Base-by-base conservation (phyloP, 2,113 vertebrate genomes). In the Rhinichthys klamathensis region DNA sequence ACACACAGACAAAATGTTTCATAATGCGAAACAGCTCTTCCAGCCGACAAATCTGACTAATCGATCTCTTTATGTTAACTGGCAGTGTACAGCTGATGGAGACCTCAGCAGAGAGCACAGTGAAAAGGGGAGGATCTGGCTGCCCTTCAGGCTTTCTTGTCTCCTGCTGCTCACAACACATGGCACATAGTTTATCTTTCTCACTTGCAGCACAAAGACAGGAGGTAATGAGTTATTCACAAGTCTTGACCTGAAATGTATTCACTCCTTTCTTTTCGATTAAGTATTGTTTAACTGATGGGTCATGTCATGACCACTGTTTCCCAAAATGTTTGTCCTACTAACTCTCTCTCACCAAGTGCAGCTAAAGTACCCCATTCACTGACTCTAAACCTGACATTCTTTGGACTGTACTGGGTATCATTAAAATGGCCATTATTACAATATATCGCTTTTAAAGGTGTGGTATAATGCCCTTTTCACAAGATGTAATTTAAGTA, bases 91-190 rank as follows among this genome's bases (percentile, higher is more conserved):
- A 73, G 38, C 13, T 56, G 51, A 70, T 21, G 80, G 7, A 23
- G 25, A 1, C 21, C 58, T 49, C 49, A 58, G 46, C 49, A 70
- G 73, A 69, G 27, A 69, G 61, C 38, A 56, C 30, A 21, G 21
- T 65, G 7, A 58, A 35, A 27, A 38, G 51, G 79, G 70, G 16
- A 51, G 65, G 51, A 82, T n/a, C 63, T 72, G 87, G 78, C 72
- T n/a, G 44, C 38, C 60, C 51, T 61, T 85, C 61, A 46, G 13
- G 49, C 6, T 51, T 51, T 51, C 46, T 63, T 82, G 44, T 65
- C 56, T 65, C 87, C 80, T 85, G 87, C 87, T 88, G 84, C 32
- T 78, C 27, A 7, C 38, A 82, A 84, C 87, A 85, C 79, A 78
- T 88, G 87, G 61, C 87, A 85, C 78, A 54, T 46, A 85, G 44